A percentile compares a stretch with the other conserved stretches of the same genome.
These are phyloP conservation scores for Spinus olivaceus DNA, from an alignment of 2,797 vertebrate genomes.

Conservation along the genomic window DNA sequence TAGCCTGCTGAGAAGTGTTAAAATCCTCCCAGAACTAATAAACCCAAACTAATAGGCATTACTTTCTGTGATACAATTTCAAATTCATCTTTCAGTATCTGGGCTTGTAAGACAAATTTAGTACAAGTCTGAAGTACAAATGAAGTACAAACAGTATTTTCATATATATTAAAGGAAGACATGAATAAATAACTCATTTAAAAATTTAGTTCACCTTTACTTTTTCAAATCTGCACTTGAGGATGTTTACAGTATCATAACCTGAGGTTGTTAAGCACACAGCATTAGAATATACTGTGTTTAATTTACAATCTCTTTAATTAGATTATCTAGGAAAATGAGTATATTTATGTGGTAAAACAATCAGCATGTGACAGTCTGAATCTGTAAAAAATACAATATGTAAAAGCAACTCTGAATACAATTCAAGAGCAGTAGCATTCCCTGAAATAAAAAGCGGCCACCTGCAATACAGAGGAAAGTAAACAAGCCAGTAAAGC, in stretches of 20 bases:
- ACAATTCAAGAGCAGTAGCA: neutral
- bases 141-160: neutral
- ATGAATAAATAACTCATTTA: neutral
- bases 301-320: neutral
- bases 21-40: neutral
- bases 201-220: neutral
- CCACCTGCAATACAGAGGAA: constrained; percentile 9
- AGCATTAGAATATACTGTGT: neutral
- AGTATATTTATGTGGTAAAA: neutral
- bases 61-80: neutral
- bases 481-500: constrained; percentile 34
- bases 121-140: neutral
- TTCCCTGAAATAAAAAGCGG: neutral
- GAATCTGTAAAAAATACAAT: neutral
- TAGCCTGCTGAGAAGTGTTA: neutral
- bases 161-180: neutral
- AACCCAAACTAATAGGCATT: neutral
- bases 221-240: neutral
- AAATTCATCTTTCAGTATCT: neutral
- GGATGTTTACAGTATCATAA: neutral
- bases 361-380: neutral
- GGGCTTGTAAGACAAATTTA: neutral
- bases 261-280: neutral
- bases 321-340: neutral
- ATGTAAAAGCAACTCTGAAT: neutral